phyloP scores from a whole-genome alignment of 2,888 invertebrate genomes.

The Anticlea derivata region DNA sequence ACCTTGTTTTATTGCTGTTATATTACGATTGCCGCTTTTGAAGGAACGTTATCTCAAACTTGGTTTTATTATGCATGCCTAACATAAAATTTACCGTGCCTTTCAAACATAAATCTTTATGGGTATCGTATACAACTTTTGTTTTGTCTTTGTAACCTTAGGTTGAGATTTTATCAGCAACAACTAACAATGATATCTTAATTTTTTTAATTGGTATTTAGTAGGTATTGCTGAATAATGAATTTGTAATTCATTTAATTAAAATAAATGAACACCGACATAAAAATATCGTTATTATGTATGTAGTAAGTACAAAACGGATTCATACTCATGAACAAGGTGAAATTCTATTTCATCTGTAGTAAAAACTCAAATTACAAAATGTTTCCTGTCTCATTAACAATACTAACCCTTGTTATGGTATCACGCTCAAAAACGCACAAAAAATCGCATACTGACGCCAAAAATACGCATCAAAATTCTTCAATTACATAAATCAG shows the following conservation, averaged over 20 bases:
- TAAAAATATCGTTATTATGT: too few relatives aligned
- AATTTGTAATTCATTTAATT: background rate
- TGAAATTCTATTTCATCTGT: too few relatives aligned
- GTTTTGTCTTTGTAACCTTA: conserved; percentile 5
- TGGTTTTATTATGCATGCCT: conserved; percentile 28
- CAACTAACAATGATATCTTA: background rate
- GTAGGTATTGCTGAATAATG: too few relatives aligned
- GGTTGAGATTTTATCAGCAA: conserved; percentile 3
- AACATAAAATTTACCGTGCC: conserved; percentile 28
- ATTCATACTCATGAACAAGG: too few relatives aligned
- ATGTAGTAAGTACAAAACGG: too few relatives aligned
- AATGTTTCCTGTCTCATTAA: conserved; percentile 14
- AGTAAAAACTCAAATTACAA: conserved; percentile 11
- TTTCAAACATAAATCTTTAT: conserved; percentile 29
- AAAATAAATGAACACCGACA: too few relatives aligned
- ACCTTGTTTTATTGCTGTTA: background rate
- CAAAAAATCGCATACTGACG: conserved; percentile 14
- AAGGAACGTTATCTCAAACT: background rate
- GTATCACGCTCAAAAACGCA: background rate
- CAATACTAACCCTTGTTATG: conserved; percentile 4
- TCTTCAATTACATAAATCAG: conserved; percentile 26
- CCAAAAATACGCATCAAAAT: conserved; percentile 24
- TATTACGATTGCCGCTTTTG: background rate
- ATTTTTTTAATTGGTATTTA: too few relatives aligned
- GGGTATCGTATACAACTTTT: conserved; percentile 10